Conservation (phyloP, 2,113 vertebrate genomes). For the Butorides virescens region DNA sequence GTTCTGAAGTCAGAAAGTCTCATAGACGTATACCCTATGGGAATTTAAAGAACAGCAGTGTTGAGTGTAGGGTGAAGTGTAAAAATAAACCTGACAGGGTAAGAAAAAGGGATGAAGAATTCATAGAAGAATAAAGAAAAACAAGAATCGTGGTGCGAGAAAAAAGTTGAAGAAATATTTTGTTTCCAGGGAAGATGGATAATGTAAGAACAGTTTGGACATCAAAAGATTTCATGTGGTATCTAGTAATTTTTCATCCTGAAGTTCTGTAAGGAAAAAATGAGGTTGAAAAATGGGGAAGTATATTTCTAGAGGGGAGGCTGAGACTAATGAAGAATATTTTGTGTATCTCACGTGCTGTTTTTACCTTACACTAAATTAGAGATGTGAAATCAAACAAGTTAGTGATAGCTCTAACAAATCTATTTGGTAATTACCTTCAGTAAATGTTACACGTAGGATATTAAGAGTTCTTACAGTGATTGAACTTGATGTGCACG, state of each 20-base stretch:
- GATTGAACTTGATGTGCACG: background rate
- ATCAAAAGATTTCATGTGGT: background rate
- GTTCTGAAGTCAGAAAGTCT: background rate
- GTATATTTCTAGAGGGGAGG: background rate
- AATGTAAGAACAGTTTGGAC: background rate
- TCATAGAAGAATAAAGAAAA: background rate
- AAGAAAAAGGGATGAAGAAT: background rate
- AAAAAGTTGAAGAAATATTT: background rate
- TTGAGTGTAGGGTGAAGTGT: background rate
- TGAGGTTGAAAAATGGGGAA: background rate
- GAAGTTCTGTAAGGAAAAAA: background rate
- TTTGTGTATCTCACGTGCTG: background rate
- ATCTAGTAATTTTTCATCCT: background rate
- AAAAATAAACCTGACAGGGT: background rate
- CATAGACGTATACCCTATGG: background rate
- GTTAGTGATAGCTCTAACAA: background rate
- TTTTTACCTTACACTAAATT: background rate
- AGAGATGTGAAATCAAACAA: background rate
- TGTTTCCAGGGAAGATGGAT: background rate
- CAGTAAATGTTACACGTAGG: background rate
- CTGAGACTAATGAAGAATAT: background rate
- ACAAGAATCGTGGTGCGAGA: accelerated
- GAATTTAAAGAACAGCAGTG: background rate
- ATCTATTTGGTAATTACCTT: background rate
- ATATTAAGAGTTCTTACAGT: background rate